Evolutionary conservation across 2,888 invertebrate genomes (phyloP), one percentile per base, ranked within the genome.

Genomic region (Melinaea marsaeus): DNA sequence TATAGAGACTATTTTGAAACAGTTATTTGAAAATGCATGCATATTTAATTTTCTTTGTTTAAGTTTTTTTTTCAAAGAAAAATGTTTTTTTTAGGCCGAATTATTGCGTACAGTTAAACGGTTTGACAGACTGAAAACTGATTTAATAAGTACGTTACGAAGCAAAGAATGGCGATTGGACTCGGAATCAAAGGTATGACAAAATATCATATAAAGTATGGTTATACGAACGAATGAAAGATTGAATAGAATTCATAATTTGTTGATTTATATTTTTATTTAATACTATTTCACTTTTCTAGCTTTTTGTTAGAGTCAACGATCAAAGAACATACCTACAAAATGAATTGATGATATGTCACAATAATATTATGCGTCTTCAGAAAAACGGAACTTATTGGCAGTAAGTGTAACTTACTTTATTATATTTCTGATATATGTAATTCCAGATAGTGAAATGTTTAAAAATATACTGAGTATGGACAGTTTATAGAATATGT

Each of bases 141-240:
- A 91, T 64, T 74, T 91, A 64, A 81, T 90, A 65, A 91, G 91
- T 69, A 90, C 90, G 4, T 74, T 91, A 46, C 84, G 91, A 13
- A 90, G 91, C 71, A 90, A 88, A 68, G 91, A 91, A 69, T 91
- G 91, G 91, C 86, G 90, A 6, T 73, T 91, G 70, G 91, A 91
- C 71, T 91, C 90, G 0, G 91, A 91, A 77, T 91, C 91, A 1
- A 91, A 91, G 87, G 91, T 90, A 74, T 5, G 13, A 11, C 22
- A 22, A 51, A 32, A 22, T 32, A n/a, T 46, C 22, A 22, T 22
- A 11, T 9, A 22, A 51, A 32, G 7, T 32, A 9, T 9, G 11
- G 7, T 42, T 9, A 42, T 9, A 9, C 9, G 42, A 42, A 9
- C 11, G 3, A 42, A 42, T 9, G 37, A 37, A 37, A 32, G 22